A percentile compares a stretch with the other conserved stretches of the same genome.
phyloP scores from a whole-genome alignment of 2,113 vertebrate genomes.

The Ellobius talpinus region DNA sequence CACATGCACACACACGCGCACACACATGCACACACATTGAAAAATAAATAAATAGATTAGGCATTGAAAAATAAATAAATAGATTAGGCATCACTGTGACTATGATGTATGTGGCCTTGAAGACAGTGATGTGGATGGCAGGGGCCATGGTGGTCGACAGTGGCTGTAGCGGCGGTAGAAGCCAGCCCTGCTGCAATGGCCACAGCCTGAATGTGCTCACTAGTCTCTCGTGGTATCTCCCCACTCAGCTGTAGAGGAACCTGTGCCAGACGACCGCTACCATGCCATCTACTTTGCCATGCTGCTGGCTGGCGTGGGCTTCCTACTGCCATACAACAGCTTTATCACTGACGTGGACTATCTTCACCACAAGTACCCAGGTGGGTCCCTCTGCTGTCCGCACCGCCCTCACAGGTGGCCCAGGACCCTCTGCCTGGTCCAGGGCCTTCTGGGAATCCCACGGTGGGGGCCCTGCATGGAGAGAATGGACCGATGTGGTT shows the following conservation, averaged over 20 bases:
- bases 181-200: not conserved
- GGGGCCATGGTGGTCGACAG: not conserved
- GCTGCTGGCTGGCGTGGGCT: conserved; percentile 97
- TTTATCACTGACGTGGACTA: conserved; percentile 99
- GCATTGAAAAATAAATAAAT: too few species aligned
- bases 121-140: not conserved
- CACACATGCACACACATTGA: not conserved
- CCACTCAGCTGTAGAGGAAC: conserved; percentile 89
- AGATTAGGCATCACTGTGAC: not conserved
- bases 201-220: not conserved
- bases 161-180: not conserved
- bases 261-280: conserved; percentile 94
- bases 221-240: not conserved
- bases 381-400: conserved; percentile 81
- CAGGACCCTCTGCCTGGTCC: not conserved
- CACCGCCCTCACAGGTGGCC: not conserved
- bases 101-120: not conserved
- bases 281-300: conserved; percentile 99
- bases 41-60: too few species aligned
- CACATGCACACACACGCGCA: not conserved
- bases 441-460: not conserved
- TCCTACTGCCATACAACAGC: conserved; percentile 98
- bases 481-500: not conserved
- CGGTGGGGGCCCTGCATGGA: rapidly evolving
- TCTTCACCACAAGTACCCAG: conserved; percentile 97